phyloP scores from a whole-genome alignment of 2,888 invertebrate genomes.

The Agrilus biguttatus region DNA sequence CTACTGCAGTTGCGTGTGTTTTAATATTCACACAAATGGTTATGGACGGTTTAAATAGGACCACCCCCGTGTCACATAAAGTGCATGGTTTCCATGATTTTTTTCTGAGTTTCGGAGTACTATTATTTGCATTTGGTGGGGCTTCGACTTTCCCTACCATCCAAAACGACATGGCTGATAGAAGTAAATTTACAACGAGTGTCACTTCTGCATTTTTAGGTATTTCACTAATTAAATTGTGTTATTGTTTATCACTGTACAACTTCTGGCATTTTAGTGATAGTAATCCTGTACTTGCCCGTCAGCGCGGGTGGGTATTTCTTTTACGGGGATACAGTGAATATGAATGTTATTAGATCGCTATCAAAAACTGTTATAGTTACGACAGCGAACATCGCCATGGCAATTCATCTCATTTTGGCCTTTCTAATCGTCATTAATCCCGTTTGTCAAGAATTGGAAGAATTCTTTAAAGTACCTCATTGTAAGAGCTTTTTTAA shows the following conservation, averaged over 20 bases:
- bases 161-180: slow-evolving; percentile 61
- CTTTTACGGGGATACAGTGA: slow-evolving; percentile 44
- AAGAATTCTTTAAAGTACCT: slow-evolving; percentile 47
- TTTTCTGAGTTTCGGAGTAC: slow-evolving; percentile 53
- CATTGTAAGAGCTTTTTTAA: slow-evolving; percentile 32
- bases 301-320: slow-evolving; percentile 47
- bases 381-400: slow-evolving; percentile 42
- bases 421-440: slow-evolving; percentile 58
- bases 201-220: slow-evolving; percentile 46
- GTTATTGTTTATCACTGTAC: background rate
- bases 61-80: slow-evolving; percentile 33
- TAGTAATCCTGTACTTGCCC: slow-evolving; percentile 42
- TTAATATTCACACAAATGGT: slow-evolving; percentile 48
- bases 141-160: slow-evolving; percentile 66
- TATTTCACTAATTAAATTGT: background rate
- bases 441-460: slow-evolving; percentile 56
- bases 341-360: slow-evolving; percentile 44
- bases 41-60: slow-evolving; percentile 32
- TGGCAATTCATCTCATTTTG: slow-evolving; percentile 48
- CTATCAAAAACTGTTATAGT: slow-evolving; percentile 39
- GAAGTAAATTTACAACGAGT: slow-evolving; percentile 47
- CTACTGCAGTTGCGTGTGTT: slow-evolving; percentile 46
- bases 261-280: slow-evolving; percentile 29
- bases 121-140: slow-evolving; percentile 58
- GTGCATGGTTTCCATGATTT: slow-evolving; percentile 46